phyloP scores from a whole-genome alignment of 1,140 invertebrate genomes.

The Tetramorium simillimum region DNA sequence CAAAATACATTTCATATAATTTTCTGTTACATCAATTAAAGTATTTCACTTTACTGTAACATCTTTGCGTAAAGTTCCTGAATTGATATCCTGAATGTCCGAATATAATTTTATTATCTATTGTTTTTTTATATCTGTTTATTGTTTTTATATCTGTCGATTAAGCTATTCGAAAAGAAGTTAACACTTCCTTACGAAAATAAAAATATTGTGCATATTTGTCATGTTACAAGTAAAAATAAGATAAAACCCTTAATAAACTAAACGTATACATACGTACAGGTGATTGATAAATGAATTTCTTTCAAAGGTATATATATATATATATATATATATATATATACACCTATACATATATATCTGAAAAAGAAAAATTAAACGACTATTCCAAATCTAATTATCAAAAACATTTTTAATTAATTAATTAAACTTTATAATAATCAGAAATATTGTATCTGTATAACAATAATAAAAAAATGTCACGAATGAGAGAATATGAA shows the following conservation, averaged over 20 bases:
- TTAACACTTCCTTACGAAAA: neutral
- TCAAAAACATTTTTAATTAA: neutral
- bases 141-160: neutral
- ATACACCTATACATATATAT: no score
- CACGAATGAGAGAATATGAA: neutral
- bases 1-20: no score
- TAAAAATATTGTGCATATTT: neutral
- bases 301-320: neutral
- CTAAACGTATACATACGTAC: neutral
- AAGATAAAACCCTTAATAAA: conserved; percentile 4
- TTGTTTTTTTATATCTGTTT: neutral
- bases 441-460: neutral
- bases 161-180: neutral
- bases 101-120: neutral
- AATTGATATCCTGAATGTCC: no score
- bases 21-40: no score
- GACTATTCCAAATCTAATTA: neutral
- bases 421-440: neutral
- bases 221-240: neutral
- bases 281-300: neutral
- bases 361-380: neutral
- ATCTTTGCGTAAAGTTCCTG: neutral
- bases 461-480: neutral
- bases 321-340: no score
- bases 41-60: neutral